phyloP scores from a whole-genome alignment of 2,113 vertebrate species.

The Thermophis baileyi region DNA sequence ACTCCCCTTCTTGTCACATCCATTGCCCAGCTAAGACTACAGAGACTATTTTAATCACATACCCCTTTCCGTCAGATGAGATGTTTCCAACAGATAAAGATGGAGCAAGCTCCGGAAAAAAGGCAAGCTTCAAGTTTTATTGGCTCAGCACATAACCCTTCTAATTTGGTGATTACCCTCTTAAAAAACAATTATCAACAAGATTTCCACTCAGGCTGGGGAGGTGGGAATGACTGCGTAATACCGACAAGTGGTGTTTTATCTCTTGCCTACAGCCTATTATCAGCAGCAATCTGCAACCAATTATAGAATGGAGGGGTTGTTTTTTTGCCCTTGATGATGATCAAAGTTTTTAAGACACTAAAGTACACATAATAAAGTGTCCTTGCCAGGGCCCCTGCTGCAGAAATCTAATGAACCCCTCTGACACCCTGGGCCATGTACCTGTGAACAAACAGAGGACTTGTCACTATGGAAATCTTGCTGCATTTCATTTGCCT shows the following conservation, averaged over 20 bases:
- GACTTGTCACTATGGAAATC: background rate
- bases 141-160: background rate
- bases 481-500: background rate
- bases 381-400: background rate
- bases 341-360: slow-evolving; percentile 7
- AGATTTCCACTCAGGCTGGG: background rate
- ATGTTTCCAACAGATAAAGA: background rate
- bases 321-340: slow-evolving; percentile 12
- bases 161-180: background rate
- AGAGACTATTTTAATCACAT: background rate
- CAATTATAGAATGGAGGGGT: background rate
- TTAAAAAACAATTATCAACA: background rate
- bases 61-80: background rate
- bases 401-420: background rate
- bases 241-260: background rate
- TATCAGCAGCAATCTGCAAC: background rate
- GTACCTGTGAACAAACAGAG: background rate
- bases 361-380: background rate
- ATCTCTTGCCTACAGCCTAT: background rate
- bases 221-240: background rate
- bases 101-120: background rate
- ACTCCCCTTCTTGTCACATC: background rate
- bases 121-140: background rate
- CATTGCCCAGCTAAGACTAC: background rate
- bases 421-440: background rate